phyloP scores from a whole-genome alignment of 1,140 invertebrate genomes.

The Drosophila triauraria region DNA sequence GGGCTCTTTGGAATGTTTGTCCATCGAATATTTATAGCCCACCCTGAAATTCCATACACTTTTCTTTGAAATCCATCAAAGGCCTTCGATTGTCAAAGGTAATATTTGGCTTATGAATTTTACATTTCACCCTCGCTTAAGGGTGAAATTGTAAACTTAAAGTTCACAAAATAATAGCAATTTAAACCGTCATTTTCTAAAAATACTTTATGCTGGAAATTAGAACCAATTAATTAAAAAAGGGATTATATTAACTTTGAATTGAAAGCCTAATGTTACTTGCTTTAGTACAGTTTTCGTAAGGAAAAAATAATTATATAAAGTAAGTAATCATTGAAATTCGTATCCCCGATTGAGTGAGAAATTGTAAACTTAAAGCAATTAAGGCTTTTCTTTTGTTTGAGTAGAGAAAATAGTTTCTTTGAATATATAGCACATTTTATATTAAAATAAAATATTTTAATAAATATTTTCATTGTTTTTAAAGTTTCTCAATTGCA shows the following conservation, averaged over 20 bases:
- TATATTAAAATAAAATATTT: not conserved
- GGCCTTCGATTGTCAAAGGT: slow-evolving; percentile 42
- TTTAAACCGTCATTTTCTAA: too few species aligned
- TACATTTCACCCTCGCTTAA: not conserved
- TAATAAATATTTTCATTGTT: not conserved
- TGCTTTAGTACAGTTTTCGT: too few species aligned
- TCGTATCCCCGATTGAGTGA: too few species aligned
- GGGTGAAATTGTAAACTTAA: slow-evolving; percentile 3
- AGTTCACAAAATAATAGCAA: not conserved
- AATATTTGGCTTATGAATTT: slow-evolving; percentile 23
- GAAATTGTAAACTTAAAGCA: too few species aligned
- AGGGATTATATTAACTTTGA: too few species aligned
- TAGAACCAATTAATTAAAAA: too few species aligned
- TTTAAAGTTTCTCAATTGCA: not conserved
- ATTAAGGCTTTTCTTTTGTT: not conserved
- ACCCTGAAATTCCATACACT: slow-evolving; percentile 1
- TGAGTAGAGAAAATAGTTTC: not conserved
- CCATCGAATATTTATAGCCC: not conserved
- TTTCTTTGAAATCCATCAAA: slow-evolving; percentile 14
- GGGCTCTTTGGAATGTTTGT: not conserved
- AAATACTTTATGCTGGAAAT: too few species aligned
- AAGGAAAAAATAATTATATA: too few species aligned
- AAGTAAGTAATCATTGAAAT: too few species aligned
- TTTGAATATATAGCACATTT: not conserved
- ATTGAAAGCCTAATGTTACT: too few species aligned